Conservation (phyloP, 2,113 vertebrate genomes). For the Calonectris borealis region DNA sequence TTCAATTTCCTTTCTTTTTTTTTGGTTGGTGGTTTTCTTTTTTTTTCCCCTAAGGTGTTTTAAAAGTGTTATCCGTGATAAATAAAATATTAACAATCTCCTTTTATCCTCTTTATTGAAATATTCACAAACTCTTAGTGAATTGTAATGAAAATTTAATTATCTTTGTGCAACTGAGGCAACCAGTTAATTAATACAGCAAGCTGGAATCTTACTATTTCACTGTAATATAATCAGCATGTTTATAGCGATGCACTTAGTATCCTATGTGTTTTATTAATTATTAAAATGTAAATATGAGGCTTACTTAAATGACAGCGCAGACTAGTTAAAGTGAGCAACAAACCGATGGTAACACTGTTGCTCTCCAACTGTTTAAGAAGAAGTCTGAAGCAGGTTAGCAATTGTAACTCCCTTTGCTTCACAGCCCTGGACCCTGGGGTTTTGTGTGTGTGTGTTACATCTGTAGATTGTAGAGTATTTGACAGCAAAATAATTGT, state of each 20-base stretch:
- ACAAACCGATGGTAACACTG: neutral
- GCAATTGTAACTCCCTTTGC: neutral
- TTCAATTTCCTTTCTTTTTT: neutral
- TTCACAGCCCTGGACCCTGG: neutral
- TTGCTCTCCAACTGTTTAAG: neutral
- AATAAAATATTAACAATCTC: slow-evolving; percentile 43
- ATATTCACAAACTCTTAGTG: slow-evolving; percentile 1
- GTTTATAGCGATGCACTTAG: neutral
- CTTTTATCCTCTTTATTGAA: slow-evolving; percentile 52
- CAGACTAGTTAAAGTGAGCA: neutral
- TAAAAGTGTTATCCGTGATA: neutral
- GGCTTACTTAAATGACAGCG: neutral
- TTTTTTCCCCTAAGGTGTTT: neutral
- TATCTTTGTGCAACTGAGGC: slow-evolving; percentile 23
- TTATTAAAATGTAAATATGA: neutral
- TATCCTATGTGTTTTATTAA: neutral
- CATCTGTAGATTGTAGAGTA: neutral
- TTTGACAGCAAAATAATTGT: neutral
- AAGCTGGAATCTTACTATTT: slow-evolving; percentile 1
- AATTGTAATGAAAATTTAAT: slow-evolving; percentile 65
- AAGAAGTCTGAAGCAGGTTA: neutral
- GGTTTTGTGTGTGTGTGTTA: neutral
- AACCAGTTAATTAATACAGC: slow-evolving; percentile 45
- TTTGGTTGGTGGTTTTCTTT: neutral
- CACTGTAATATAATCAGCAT: neutral